Base-by-base conservation (phyloP, 2,888 invertebrate genomes). In the Epinotia nisella region DNA sequence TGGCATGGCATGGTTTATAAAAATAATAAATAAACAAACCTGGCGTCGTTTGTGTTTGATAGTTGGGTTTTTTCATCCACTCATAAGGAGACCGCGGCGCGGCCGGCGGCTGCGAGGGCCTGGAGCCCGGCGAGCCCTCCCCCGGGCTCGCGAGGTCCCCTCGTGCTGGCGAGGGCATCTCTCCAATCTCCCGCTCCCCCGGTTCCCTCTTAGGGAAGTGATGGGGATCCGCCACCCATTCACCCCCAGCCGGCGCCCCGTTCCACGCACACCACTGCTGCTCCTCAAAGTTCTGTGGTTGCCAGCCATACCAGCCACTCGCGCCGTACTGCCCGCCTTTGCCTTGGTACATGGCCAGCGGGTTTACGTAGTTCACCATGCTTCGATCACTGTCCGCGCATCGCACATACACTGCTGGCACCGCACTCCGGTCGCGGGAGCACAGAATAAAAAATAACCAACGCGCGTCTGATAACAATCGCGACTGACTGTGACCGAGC, bases 41-140 rank as follows among this genome's bases (percentile, higher is more conserved):
- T 91, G 97, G 97, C 89, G 96, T 97, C 2, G 97, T 97, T 84
- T 97, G 97, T 77, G 95, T 95, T 83, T 97, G 97, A 88, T 97
- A 98, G 67, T 97, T 96, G 0, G 97, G 96, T 87, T 97, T 98
- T 89, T 97, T 98, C 96, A 98, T 98, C 98, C 98, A 98, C 81
- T 97, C 98, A 87, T 96, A 98, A 0, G 97, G 97, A 78, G 97
- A 97, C 58, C 97, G 95, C 21, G 96, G 95, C 39, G 96, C 96
- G 53, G 96, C 94, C 59, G 97, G 96, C 82, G 96, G 87, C 86
- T 94, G 87, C 80, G 92, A 85, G 76, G 92, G 87, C 85, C 91
- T 83, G 2, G 94, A 94, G 0, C 94, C 89, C 1, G 95, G 91
- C 0, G 94, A 94, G 2, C 94, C 88, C 74, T 94, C 90, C 58